Evolutionary conservation across 2,888 invertebrate genomes (phyloP).

Genomic region (Strigamia crassipes): DNA sequence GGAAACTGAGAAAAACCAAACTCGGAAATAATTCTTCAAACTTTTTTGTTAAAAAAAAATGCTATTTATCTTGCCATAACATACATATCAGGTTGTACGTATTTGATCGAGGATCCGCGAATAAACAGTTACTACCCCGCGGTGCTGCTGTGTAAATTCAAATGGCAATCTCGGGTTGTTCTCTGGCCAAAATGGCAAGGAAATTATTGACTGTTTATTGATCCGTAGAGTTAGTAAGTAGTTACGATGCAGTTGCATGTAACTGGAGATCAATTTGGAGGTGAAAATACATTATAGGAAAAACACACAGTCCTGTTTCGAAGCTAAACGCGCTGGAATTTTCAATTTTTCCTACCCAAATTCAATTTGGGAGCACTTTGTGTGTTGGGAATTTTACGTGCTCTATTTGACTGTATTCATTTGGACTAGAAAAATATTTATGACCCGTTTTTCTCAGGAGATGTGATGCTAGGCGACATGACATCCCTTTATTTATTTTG

Average conservation of each 20-base stretch:
- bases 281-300: neutral
- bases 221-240: neutral
- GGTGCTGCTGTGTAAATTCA: neutral
- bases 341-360: neutral
- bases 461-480: neutral
- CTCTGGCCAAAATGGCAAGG: neutral
- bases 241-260: neutral
- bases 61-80: too few species aligned
- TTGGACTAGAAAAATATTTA: neutral
- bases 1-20: too few species aligned
- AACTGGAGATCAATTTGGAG: neutral
- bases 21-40: too few species aligned
- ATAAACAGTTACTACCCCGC: too few species aligned
- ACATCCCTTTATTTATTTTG: neutral
- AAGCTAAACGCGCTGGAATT: neutral
- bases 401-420: neutral
- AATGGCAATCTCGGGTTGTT: neutral
- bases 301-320: neutral
- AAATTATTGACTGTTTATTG: conserved; percentile 1
- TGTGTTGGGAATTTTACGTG: neutral
- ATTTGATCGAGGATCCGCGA: too few species aligned
- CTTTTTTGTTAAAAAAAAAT: too few species aligned
- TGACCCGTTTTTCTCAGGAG: neutral
- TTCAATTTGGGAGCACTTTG: neutral
- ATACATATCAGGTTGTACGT: too few species aligned